phyloP scores from a whole-genome alignment of 2,113 vertebrate species.

The Seriola aureovittata region DNA sequence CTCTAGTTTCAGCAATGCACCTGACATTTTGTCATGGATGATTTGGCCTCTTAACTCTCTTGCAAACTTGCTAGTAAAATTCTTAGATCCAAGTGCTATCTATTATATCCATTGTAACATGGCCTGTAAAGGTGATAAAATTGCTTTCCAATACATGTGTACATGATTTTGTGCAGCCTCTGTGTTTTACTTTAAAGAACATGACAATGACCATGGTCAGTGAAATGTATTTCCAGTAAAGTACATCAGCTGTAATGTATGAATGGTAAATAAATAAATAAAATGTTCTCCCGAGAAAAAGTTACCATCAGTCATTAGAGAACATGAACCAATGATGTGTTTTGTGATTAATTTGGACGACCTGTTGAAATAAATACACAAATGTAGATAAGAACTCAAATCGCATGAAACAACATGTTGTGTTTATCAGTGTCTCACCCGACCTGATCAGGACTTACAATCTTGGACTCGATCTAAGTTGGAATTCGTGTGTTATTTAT shows the following conservation, averaged over 20 bases:
- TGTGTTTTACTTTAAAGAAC: constrained; percentile 8
- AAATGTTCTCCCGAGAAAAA: not conserved
- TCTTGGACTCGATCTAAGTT: constrained; percentile 28
- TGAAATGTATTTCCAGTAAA: not conserved
- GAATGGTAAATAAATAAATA: not conserved
- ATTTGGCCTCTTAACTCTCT: not conserved
- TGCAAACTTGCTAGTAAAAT: not conserved
- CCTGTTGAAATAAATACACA: not conserved
- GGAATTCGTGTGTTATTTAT: constrained; percentile 15
- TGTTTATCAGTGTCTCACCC: not conserved
- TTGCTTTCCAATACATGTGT: not conserved
- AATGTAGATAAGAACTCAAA: not conserved
- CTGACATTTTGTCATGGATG: not conserved
- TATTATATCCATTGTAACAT: not conserved
- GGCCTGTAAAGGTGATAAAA: not conserved
- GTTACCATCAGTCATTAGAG: not conserved
- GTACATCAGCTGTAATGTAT: not conserved
- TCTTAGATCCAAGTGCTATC: not conserved
- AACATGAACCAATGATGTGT: not conserved
- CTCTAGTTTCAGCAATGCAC: not conserved
- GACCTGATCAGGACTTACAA: not conserved
- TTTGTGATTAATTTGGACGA: not conserved
- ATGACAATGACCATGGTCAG: not conserved
- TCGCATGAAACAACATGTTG: not conserved
- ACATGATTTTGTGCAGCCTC: not conserved